Evolutionary conservation across 2,888 invertebrate species (phyloP), one percentile per base, ranked within the genome.

Genomic region (Ennomos quercinarius): DNA sequence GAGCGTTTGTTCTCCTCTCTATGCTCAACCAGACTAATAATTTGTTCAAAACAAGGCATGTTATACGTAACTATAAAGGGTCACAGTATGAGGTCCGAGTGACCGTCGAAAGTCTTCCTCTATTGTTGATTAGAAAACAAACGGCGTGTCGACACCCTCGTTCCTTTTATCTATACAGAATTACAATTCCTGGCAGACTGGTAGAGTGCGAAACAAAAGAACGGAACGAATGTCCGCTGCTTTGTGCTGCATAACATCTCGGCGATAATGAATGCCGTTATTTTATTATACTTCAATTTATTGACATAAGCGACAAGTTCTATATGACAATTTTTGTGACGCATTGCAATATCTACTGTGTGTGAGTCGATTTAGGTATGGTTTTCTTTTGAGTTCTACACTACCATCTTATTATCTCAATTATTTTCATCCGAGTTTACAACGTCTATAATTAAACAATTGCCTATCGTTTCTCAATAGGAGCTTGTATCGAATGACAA

Each of bases 11-110:
- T 73, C 64, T 66, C 65, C 64, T 80, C 76, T 88, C 83, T 91
- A 86, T 90, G 81, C 82, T 78, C 89, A 91, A 92, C 92, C 92
- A 92, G 87, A 91, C 81, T 91, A 87, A 91, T 92, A 88, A 92
- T 91, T 91, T 84, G 88, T 88, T 76, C 81, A 88, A 89, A 90
- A 92, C 89, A 91, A 90, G 84, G 68, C 76, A 81, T 62, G 75
- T 65, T 77, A 71, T 77, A 71, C 81, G 81, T 77, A 78, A 77
- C 62, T 81, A 74, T 74, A 85, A 85, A 86, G 81, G 85, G 85
- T 84, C 91, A 74, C 91, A 83, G 89, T 89, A 79, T 87, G 92
- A 89, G 82, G 89, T 84, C 86, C 73, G 64, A 72, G 70, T 69
- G 62, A 67, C 27, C 61, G 58, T 76, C 75, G 83, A 82, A 83